Evolutionary conservation across 2,113 vertebrate genomes (phyloP), one percentile per base, ranked within the genome.

Genomic region (Psettodes erumei): DNA sequence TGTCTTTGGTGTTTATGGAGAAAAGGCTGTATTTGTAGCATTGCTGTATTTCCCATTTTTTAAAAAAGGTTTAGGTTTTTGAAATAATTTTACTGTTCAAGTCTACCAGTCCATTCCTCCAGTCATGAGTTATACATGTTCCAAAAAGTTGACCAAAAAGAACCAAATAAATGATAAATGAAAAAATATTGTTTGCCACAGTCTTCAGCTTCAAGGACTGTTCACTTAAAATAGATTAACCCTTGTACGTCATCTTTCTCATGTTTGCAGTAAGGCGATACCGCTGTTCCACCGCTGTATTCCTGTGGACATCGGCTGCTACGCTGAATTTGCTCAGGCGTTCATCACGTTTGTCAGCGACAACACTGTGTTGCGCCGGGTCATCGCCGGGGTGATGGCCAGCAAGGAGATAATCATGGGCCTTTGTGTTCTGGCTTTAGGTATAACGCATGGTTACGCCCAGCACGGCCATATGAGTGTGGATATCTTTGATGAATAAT

Each of bases 391-490:
- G 88, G 96, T 99, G 92, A 96, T 99, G 96, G 96, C 96, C 94
- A 98, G 97, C 95, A 99, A 97, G 95, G 97, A 98, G 93, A 97
- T 98, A 93, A 99, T 99, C 93, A 95, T 99, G 94, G 97, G 96
- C 91, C 96, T 99, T 90, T 99, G 98, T 91, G 86, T 99, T 85
- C 95, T 99, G 84, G 96, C 98, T 89, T 94, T 99, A 94, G 97
- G 98, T 99, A 88, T 7, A 62, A 95, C 40, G 13, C 32, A 60
- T 16, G 1, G 0, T 67, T 32, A 38, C 30, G 33, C 64, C 58
- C 33, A 5, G 1, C 5, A 51, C 7, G n/a, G 32, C 25, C 55
- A 6, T 13, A 5, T 9, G 3, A 1, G 16, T 16, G 19, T 28
- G 18, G 33, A 43, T 16, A 6, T 25, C 33, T 63, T 25, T 1